Base-by-base conservation (phyloP, 2,113 vertebrate genomes). In the Mormoops blainvillei region DNA sequence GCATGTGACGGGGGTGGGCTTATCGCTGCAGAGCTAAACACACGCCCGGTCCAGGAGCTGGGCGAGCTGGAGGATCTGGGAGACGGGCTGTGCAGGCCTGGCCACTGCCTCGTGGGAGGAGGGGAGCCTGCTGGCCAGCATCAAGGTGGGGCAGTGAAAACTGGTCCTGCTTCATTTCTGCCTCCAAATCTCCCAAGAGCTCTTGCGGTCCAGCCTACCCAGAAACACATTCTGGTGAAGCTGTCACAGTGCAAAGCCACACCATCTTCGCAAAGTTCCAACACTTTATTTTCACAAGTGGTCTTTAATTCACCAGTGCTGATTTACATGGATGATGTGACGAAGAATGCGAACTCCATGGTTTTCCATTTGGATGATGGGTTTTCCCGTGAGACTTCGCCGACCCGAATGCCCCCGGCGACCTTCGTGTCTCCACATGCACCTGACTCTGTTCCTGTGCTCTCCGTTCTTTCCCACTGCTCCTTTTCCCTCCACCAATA, bases 41-140 rank as follows among this genome's bases (percentile, higher is more conserved):
- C 7, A 14, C 3, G 2, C 0, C 5, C 18, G 11, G 18, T 7
- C 71, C 65, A 8, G n/a, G 54, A 73, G 45, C 61, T 1, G 4
- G 36, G 43, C 52, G 36, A 19, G 52, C 61, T 1, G 18, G 73
- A 67, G 31, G 43, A 9, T 6, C 14, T 15, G 13, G 22, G 28
- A 45, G 24, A 19, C 41, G 52, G 24, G 16, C 8, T 15, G 14
- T 58, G 77, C 77, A 26, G 77, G 45, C 56, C 81, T 26, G 45
- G 56, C 7, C 15, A 2, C 20, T 4, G 58, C 91, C n/a, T 36
- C 4, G 1, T 28, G 77, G 1, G 4, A 28, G 0, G 13, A 50
- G 56, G 45, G 1, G 36, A 15, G 15, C 24, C 90, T 28, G 45
- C 28, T 31, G 31, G 31, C 38, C 61, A 15, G 50, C 38, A 58